Evolutionary conservation across 1,140 invertebrate species (phyloP), one percentile per base, ranked within the genome.

Genomic region (Rhopalosiphum maidis): DNA sequence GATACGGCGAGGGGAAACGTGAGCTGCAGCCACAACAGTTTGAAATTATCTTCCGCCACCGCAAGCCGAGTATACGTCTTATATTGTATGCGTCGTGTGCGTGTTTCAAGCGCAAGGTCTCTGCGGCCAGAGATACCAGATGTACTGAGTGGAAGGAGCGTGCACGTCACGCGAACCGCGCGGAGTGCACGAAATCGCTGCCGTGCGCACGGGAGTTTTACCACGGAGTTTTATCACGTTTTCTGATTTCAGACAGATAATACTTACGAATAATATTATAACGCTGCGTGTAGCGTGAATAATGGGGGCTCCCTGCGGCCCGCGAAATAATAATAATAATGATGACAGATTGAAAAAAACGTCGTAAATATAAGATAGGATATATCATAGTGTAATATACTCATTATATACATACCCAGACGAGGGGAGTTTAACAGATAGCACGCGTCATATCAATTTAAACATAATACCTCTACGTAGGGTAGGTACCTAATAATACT

Each of bases 121-220:
- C 30, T n/a, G 25, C 15, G 11, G 25, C 25, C 25, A 2, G 4
- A 9, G 3, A 83, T 25, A 85, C 35, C 37, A 30, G 41, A 25
- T 4, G 9, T 43, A 43, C 83, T 2, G 11, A 41, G 41, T 85
- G 41, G 41, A 41, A 85, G 82, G 41, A 86, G 37, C 83, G 85
- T 18, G 85, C 30, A 9, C 86, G 41, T 83, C 41, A n/a, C 30
- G 21, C 30, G 35, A 54, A 48, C 88, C 48, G 21, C 21, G 91
- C 77, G 0, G 43, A 23, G 21, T 25, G 68, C 91, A 93, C 82
- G 82, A 86, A 86, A 92, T 35, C 68, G 82, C 91, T 86, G 91
- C 91, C 82, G 91, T 93, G 91, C 82, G 91, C 91, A 92, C 91
- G n/a, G 91, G 22, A 92, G 91, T 92, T 92, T 90, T 51, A n/a